Evolutionary conservation across 2,888 invertebrate species (phyloP).

Genomic region (Aspidapion aeneum): DNA sequence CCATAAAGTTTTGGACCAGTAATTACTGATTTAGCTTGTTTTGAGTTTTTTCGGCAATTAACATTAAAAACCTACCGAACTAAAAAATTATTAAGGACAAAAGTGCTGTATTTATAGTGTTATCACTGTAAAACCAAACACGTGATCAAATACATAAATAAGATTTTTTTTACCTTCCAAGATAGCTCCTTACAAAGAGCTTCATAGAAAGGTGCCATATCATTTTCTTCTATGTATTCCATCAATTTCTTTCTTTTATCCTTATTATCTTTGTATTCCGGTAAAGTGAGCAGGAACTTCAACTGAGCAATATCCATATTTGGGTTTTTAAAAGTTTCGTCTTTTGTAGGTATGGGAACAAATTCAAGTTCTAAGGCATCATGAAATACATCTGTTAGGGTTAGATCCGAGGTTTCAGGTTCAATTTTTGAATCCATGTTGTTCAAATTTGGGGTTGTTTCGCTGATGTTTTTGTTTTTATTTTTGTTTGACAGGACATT

Average conservation of each 20-base stretch:
- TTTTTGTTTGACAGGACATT: too few relatives aligned
- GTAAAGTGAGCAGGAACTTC: slow-evolving; percentile 53
- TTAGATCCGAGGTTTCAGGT: neutral
- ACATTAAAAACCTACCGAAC: too few relatives aligned
- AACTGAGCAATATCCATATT: slow-evolving; percentile 50
- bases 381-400: neutral
- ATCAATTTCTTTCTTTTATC: slow-evolving; percentile 48
- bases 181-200: slow-evolving; percentile 49
- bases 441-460: too few relatives aligned
- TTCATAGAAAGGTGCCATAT: slow-evolving; percentile 65
- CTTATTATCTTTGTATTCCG: slow-evolving; percentile 47
- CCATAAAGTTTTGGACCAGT: too few relatives aligned
- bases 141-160: too few relatives aligned
- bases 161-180: slow-evolving; percentile 48
- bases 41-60: too few relatives aligned
- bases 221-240: slow-evolving; percentile 50
- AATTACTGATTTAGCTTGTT: too few relatives aligned
- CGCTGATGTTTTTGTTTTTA: too few relatives aligned
- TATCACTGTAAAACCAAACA: too few relatives aligned
- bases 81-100: too few relatives aligned
- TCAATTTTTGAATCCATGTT: neutral
- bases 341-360: neutral
- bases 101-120: too few relatives aligned
- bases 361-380: neutral
- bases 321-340: slow-evolving; percentile 27